Conservation (phyloP, 2,113 vertebrate genomes). For the Hystrix brachyura region DNA sequence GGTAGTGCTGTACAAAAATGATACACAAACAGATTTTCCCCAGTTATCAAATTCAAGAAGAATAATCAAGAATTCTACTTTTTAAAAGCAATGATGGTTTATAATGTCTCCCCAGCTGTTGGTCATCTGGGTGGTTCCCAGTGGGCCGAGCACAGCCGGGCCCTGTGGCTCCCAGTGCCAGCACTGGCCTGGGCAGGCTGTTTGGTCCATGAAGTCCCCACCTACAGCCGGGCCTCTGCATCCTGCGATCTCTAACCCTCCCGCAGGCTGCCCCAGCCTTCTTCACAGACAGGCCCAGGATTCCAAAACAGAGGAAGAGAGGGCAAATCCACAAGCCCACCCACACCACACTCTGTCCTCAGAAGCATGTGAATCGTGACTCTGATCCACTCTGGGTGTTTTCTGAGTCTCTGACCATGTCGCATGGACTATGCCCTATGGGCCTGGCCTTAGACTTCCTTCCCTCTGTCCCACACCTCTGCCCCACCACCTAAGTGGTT, state of each 20-base stretch:
- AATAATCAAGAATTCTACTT: neutral
- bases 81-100: neutral
- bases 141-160: neutral
- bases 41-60: neutral
- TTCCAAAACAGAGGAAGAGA: neutral
- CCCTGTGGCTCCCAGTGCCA: neutral
- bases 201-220: neutral
- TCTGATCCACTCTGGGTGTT: neutral
- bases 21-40: neutral
- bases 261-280: neutral
- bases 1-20: neutral
- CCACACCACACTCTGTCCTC: neutral
- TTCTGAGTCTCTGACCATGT: neutral
- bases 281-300: neutral
- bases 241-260: neutral
- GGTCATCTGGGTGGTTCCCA: neutral
- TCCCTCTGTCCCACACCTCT: neutral
- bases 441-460: neutral
- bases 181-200: neutral
- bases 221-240: neutral
- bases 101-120: neutral
- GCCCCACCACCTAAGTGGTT: neutral
- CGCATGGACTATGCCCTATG: neutral
- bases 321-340: fast-evolving
- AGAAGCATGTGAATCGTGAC: neutral